A percentile compares a stretch with the other conserved stretches of the same genome.
Conservation (phyloP, 2,888 invertebrate genomes). For the Mechanitis messenoides region DNA sequence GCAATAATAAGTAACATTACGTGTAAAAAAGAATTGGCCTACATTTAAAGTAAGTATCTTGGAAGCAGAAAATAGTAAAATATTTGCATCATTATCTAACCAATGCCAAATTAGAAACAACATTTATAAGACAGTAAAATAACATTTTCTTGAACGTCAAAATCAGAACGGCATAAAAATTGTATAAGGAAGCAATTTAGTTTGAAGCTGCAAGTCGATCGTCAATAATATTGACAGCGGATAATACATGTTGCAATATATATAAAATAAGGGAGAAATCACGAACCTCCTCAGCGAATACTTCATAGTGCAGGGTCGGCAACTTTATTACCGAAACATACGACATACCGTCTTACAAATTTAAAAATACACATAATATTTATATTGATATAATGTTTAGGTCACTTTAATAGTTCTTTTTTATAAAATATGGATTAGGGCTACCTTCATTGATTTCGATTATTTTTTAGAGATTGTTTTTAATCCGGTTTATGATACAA, state of each 20-base stretch:
- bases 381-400: too few species aligned
- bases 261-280: constrained; percentile 47
- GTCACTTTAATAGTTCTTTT: too few species aligned
- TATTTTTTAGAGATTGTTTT: not conserved
- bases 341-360: too few species aligned
- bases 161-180: constrained; percentile 29
- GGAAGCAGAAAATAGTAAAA: too few species aligned
- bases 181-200: constrained; percentile 52
- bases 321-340: constrained; percentile 16
- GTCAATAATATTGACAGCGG: constrained; percentile 67
- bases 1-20: too few species aligned
- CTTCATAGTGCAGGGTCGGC: constrained; percentile 38
- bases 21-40: too few species aligned
- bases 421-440: too few species aligned
- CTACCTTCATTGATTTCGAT: too few species aligned
- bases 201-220: constrained; percentile 47
- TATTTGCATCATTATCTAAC: too few species aligned
- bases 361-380: not conserved
- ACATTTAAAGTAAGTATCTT: too few species aligned
- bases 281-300: constrained; percentile 41
- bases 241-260: constrained; percentile 59
- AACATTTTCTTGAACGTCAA: constrained; percentile 14
- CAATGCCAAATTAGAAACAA: too few species aligned
- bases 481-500: not conserved
- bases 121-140: too few species aligned